Evolutionary conservation across 2,888 invertebrate species (phyloP), one percentile per base, ranked within the genome.

Genomic region (Anthophora plumipes): DNA sequence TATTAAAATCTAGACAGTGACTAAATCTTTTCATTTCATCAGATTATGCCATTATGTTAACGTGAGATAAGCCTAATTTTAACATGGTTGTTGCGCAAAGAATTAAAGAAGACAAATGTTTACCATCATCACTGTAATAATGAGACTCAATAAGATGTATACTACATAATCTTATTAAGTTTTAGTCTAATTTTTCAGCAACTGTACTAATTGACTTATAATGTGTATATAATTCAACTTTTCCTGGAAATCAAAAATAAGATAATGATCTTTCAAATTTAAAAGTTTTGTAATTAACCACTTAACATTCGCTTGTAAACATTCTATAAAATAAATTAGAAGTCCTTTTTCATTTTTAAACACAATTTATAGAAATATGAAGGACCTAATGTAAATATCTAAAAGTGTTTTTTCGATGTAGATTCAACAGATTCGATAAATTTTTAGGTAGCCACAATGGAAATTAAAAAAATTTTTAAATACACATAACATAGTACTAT

Each of bases 71-170:
- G 64, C 97, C 98, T 93, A 99, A 96, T 91, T 98, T 97, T 79
- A 99, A 94, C 99, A 99, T 99, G 22, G 98, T 97, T 86, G 96
- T 97, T 74, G 99, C 94, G 17, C 99, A 98, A 81, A 98, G 95
- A 91, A 99, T 94, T 50, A 99, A 94, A 1, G 99, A 98, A 48
- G 99, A 97, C 77, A 99, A 97, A 93, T 98, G 99, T 94, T 99
- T 99, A 93, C 97, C 95, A 63, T 98, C 96, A 94, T 99, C 98
- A 63, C 97, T 97, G 92, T 99, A 99, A 92, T 98, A 98, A 94
- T 99, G 98, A 0, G 99, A 98, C 94, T 99, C 99, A 8, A 99
- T 96, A 64, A 99, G 95, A 94, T 99, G 98, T 1, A 99, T 97
- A 41, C 97, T 96, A 92, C 98, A 98, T 73, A 99, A 92, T 88